A percentile compares a stretch with the other conserved stretches of the same genome.
These are phyloP conservation scores for Hydrophis major DNA, from an alignment of 2,797 vertebrate genomes.

Conservation along the genomic window DNA sequence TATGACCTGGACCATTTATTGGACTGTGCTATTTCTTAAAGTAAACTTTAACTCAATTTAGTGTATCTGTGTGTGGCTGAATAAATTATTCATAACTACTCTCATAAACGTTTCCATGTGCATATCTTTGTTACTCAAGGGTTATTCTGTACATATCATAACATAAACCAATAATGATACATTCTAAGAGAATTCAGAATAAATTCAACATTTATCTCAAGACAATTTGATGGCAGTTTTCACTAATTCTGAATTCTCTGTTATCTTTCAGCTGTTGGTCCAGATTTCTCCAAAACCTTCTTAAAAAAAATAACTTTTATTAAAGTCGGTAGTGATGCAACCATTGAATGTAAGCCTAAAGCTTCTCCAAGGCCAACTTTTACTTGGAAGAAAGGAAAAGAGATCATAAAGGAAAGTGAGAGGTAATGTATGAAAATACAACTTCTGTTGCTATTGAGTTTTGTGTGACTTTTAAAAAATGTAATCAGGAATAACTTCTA, in stretches of 20 bases:
- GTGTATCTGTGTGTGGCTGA: no score
- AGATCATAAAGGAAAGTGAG: slow-evolving; percentile 80
- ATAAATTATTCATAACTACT: no score
- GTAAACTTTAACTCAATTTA: no score
- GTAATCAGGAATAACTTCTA: not conserved
- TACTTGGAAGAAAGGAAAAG: slow-evolving; percentile 89
- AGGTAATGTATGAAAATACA: slow-evolving; percentile 77
- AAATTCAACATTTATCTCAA: not conserved
- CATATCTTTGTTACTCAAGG: no score
- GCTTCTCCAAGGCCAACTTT: slow-evolving; percentile 93
- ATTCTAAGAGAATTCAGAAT: not conserved
- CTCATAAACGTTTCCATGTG: no score
- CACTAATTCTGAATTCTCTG: slow-evolving; percentile 27
- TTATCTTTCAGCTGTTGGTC: slow-evolving; percentile 83
- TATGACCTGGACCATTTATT: no score
- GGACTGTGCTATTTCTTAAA: no score
- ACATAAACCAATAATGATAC: not conserved
- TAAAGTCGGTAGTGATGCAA: slow-evolving; percentile 88
- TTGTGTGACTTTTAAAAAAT: slow-evolving; percentile 52
- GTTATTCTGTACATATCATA: no score
- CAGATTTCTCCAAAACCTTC: slow-evolving; percentile 90
- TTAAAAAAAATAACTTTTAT: slow-evolving; percentile 87
- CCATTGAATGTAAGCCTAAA: slow-evolving; percentile 93
- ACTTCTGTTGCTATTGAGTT: slow-evolving; percentile 47
- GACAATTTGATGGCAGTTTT: not conserved